These are phyloP conservation scores for Chloroclystis v-ata DNA, from an alignment of 2,888 invertebrate genomes.

Conservation along the genomic window DNA sequence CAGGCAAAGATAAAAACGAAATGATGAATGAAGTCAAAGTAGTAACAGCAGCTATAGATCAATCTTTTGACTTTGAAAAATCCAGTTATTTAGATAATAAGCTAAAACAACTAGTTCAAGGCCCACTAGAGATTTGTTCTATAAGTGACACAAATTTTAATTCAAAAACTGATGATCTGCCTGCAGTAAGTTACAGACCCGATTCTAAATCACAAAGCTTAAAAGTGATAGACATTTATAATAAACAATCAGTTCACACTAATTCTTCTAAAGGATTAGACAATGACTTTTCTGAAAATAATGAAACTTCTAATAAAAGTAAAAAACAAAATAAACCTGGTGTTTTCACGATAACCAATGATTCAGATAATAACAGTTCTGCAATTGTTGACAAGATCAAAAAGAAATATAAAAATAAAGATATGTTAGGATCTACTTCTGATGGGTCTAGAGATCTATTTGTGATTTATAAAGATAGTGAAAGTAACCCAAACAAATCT, in stretches of 20 bases:
- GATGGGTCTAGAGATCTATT: conserved; percentile 47
- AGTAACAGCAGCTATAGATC: conserved; percentile 46
- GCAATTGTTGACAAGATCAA: conserved; percentile 16
- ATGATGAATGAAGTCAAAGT: conserved; percentile 50
- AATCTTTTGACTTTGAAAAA: conserved; percentile 44
- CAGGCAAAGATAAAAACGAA: conserved; percentile 25
- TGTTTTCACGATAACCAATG: conserved; percentile 27
- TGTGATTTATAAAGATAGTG: conserved; percentile 54
- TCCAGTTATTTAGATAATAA: conserved; percentile 53
- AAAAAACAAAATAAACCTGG: conserved; percentile 28
- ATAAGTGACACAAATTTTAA: conserved; percentile 32
- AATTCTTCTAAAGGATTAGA: conserved; percentile 38
- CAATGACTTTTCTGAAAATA: conserved; percentile 22
- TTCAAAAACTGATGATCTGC: not conserved
- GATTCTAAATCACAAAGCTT: conserved; percentile 18
- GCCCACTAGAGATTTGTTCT: conserved; percentile 50
- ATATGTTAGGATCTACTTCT: conserved; percentile 30
- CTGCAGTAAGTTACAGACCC: conserved; percentile 10
- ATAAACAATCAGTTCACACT: conserved; percentile 36
- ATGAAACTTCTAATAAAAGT: conserved; percentile 6
- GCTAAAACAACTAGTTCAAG: conserved; percentile 44
- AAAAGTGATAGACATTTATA: conserved; percentile 49
- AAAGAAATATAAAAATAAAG: conserved; percentile 18
- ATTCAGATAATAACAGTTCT: conserved; percentile 18
- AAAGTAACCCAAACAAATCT: conserved; percentile 32